These are phyloP conservation scores for Amiota mariae DNA, from an alignment of 2,888 invertebrate species.

Conservation along the genomic window DNA sequence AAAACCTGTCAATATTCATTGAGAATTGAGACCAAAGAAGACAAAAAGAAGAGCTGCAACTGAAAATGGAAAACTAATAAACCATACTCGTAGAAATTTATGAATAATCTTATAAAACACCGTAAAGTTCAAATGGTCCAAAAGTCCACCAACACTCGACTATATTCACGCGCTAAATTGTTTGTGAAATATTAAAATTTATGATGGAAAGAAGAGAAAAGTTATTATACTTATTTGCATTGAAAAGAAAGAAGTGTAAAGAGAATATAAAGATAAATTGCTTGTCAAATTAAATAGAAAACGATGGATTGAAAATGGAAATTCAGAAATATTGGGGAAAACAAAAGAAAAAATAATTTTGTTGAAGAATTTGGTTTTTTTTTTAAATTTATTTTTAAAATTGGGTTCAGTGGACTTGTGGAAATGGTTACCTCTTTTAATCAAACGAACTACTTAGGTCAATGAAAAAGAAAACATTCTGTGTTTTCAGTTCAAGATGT, in stretches of 20 bases:
- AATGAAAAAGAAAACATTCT: too few relatives aligned
- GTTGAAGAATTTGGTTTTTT: neutral
- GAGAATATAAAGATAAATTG: conserved; percentile 16
- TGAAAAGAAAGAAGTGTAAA: neutral
- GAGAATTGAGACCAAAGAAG: too few relatives aligned
- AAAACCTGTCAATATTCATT: conserved; percentile 22
- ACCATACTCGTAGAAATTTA: neutral
- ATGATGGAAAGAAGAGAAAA: conserved; percentile 4
- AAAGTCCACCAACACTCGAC: neutral
- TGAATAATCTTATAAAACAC: neutral
- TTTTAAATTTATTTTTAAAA: too few relatives aligned
- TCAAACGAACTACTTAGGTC: too few relatives aligned
- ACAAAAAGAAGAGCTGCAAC: neutral
- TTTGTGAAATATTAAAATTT: conserved; percentile 24
- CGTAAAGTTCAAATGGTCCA: neutral
- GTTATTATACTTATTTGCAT: neutral
- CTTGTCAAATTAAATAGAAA: conserved; percentile 17
- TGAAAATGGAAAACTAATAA: conserved; percentile 8
- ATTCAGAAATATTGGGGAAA: neutral
- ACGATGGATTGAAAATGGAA: neutral
- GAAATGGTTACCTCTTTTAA: too few relatives aligned
- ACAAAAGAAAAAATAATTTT: neutral
- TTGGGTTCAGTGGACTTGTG: too few relatives aligned
- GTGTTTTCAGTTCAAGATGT: too few relatives aligned
- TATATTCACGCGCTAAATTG: conserved; percentile 8